Base-by-base conservation (phyloP, 1,140 invertebrate species). In the Papilio xuthus region DNA sequence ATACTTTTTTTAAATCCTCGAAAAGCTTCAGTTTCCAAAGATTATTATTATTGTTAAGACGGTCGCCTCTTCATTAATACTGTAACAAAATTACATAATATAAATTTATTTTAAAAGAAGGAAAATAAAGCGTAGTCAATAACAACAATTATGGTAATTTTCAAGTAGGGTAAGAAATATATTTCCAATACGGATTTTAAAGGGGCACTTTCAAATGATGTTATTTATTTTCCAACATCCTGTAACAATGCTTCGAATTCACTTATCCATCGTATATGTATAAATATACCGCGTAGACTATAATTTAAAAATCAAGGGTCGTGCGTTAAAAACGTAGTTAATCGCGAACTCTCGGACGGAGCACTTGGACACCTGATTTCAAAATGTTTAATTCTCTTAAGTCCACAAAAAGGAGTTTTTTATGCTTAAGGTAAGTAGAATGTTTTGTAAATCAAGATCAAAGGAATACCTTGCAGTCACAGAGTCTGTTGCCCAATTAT, bases 361-460 rank as follows among this genome's bases (percentile, higher is more conserved):
- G n/a, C 18, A 53, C 18, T 53, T n/a, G 18, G 50, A 8, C 1
- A 53, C 50, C 50, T 20, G 6, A 53, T 53, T 53, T 9, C 20
- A 53, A 53, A 53, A 53, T 53, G 50, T 53, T 20, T 53, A 53
- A 53, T n/a, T 53, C 18, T 53, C 18, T 60, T 60, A 60, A 60
- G 13, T 26, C 23, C 10, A 26, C 56, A 60, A 60, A 60, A 10
- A 10, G 23, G 23, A 2, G 10, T 2, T 26, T 26, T 60, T 60
- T 60, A 60, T 26, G 23, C 23, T 26, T 60, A 60, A 60, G 56
- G 56, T 60, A 60, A 60, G 56, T n/a, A 53, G 26, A 60, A 26
- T 28, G 23, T 26, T 23, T 23, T 60, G 42, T 2, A 44, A 44
- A 20, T n/a, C 15, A n/a, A 15, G 6, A 50, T 53, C 50, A 53